Conservation (phyloP, 2,113 vertebrate genomes). For the Acanthisitta chloris region DNA sequence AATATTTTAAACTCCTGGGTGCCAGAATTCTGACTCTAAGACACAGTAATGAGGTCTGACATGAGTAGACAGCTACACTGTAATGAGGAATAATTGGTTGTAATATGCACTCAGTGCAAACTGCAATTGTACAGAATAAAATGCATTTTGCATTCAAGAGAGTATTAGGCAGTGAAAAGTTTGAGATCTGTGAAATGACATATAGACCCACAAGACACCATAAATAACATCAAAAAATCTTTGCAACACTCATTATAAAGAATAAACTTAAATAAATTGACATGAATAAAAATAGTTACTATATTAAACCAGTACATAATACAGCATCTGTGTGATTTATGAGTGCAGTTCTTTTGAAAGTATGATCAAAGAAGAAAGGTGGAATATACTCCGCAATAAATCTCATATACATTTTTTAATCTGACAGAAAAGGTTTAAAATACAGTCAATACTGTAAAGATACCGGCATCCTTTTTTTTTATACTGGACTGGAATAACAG, state of each 20-base stretch:
- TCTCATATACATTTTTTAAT: conserved; percentile 13
- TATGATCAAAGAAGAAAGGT: conserved; percentile 27
- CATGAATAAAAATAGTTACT: neutral
- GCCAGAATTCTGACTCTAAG: neutral
- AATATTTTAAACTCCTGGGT: conserved; percentile 23
- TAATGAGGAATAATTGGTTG: conserved; percentile 57
- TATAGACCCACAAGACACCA: neutral
- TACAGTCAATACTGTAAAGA: neutral
- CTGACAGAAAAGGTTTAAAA: neutral
- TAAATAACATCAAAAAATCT: neutral
- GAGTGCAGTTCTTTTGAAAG: neutral
- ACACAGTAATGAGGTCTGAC: conserved; percentile 27
- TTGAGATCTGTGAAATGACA: neutral
- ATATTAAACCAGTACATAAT: neutral
- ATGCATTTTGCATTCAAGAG: conserved; percentile 10
- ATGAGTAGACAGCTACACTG: conserved; percentile 17
- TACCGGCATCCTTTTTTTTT: neutral
- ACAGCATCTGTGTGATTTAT: conserved; percentile 11
- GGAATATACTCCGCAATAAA: neutral
- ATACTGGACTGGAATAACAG: neutral
- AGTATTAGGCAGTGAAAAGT: neutral
- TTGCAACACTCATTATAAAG: neutral
- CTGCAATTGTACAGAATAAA: neutral
- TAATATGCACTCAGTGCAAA: conserved; percentile 20
- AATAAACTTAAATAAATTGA: neutral